Evolutionary conservation across 2,797 vertebrate species (phyloP).

Genomic region (Sciurus vulgaris): DNA sequence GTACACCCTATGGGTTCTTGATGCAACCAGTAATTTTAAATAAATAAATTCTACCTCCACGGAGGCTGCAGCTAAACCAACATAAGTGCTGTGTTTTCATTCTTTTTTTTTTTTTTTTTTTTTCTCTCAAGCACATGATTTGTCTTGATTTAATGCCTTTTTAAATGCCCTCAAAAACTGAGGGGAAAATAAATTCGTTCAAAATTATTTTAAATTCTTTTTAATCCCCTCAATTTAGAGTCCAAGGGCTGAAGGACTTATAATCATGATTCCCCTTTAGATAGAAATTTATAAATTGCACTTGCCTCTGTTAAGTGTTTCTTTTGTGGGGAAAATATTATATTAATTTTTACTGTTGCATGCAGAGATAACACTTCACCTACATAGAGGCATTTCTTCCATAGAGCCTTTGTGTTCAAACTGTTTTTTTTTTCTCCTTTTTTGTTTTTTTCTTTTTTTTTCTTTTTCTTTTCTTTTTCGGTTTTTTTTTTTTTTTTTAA

Average conservation of each 20-base stretch:
- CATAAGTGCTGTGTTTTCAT: constrained; percentile 95
- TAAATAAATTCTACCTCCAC: constrained; percentile 91
- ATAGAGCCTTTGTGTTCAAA: constrained; percentile 89
- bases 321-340: constrained; percentile 92
- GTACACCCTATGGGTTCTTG: constrained; percentile 91
- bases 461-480: background rate
- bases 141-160: constrained; percentile 92
- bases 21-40: constrained; percentile 92
- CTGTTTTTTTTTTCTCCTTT: constrained; percentile 74
- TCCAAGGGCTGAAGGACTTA: constrained; percentile 99
- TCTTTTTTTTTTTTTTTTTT: constrained; percentile 87
- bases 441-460: background rate
- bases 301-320: constrained; percentile 97
- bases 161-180: constrained; percentile 92
- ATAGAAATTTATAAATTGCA: constrained; percentile 97
- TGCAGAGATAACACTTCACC: constrained; percentile 89
- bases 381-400: constrained; percentile 89
- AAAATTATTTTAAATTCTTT: constrained; percentile 90
- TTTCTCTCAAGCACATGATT: constrained; percentile 90
- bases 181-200: constrained; percentile 91
- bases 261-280: constrained; percentile 97
- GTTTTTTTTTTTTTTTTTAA: constrained; percentile 78
- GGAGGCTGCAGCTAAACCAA: constrained; percentile 94
- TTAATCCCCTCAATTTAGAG: constrained; percentile 99
- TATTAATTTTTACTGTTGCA: constrained; percentile 91